Evolutionary conservation across 2,113 vertebrate species (phyloP), one percentile per base, ranked within the genome.

Genomic region (Apaloderma vittatum): DNA sequence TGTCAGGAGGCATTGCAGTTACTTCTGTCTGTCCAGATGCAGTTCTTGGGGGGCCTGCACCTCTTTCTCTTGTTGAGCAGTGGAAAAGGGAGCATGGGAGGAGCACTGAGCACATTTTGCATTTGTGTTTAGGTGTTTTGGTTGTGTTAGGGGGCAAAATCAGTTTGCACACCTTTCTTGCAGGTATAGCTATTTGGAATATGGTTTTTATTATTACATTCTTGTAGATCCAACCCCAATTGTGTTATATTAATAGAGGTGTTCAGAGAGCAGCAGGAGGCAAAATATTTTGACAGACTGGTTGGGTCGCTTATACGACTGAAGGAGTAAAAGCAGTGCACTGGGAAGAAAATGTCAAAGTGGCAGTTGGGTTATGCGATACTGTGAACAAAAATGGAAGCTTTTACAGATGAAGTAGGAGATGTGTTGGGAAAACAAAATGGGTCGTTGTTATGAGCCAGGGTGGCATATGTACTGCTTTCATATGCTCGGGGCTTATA

Each of bases 281-380:
- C 45, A 92, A 92, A 95, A 73, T 80, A 80, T 91, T 92, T 94
- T 89, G 83, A 80, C 46, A 86, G 43, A 74, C 14, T 67, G 15
- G 22, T 52, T 62, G 22, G 22, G 73, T 91, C 3, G 0, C 22
- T 77, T 94, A 12, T 6, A 13, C 63, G 43, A 78, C 73, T 90
- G 27, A 92, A 92, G 32, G 36, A 86, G 14, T 9, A 8, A 63
- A 90, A 92, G 76, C 11, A 11, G 18, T 29, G 37, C 46, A 80
- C 12, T 34, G 43, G 72, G 67, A 91, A 92, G 68, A 55, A 94
- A 94, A 89, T 72, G 88, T 88, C 82, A 92, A 95, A 93, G 75
- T 80, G 67, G 59, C 67, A 95, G 67, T 59, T 90, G 93, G 18
- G 18, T 80, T 95, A 58, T 80, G 43, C 63, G 88, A 86, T 62